phyloP scores from a whole-genome alignment of 2,888 invertebrate species.

The Parnassius apollo region DNA sequence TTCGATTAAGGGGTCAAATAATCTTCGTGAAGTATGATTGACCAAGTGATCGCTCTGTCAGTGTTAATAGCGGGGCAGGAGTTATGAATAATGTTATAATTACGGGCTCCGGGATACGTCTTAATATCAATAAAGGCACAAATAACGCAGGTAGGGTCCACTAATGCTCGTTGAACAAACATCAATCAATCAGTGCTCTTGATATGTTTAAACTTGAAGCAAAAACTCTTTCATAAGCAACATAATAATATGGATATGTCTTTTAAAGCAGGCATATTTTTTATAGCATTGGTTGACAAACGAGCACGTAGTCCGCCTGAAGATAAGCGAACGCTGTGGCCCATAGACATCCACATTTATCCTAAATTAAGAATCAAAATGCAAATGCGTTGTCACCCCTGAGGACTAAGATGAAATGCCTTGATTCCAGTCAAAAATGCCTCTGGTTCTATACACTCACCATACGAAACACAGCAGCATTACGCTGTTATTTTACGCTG shows the following conservation, averaged over 20 bases:
- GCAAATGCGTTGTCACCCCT: too few relatives aligned
- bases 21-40: slow-evolving; percentile 40
- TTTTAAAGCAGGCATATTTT: not conserved
- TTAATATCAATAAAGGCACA: slow-evolving; percentile 70
- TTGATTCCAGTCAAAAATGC: too few relatives aligned
- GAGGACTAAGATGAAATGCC: too few relatives aligned
- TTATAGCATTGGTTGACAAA: too few relatives aligned
- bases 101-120: slow-evolving; percentile 47
- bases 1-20: slow-evolving; percentile 32
- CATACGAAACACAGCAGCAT: too few relatives aligned
- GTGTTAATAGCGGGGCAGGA: slow-evolving; percentile 37
- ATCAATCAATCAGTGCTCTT: slow-evolving; percentile 70
- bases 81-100: slow-evolving; percentile 65
- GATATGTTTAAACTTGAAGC: slow-evolving; percentile 52
- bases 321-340: too few relatives aligned
- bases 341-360: too few relatives aligned
- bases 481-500: too few relatives aligned
- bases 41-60: slow-evolving; percentile 40
- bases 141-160: slow-evolving; percentile 54
- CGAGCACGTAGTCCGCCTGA: too few relatives aligned
- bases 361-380: too few relatives aligned
- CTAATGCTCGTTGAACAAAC: slow-evolving; percentile 68
- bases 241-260: slow-evolving; percentile 44
- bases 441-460: too few relatives aligned
- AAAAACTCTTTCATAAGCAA: slow-evolving; percentile 43